Base-by-base conservation (phyloP, 2,113 vertebrate species). In the Cinclus mexicanus region DNA sequence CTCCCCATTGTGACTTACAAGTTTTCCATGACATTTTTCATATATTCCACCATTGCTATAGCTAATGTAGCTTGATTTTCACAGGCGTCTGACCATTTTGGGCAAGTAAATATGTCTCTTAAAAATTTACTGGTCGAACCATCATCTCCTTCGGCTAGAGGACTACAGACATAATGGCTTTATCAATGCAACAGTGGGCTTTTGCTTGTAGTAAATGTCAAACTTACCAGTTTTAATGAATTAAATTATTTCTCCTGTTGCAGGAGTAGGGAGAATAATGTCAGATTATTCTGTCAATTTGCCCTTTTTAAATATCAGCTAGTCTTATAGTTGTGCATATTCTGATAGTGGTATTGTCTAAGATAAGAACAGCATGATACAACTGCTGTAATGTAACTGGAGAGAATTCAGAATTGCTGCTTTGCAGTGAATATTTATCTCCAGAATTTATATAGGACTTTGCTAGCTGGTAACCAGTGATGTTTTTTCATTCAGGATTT, bases 201-300 rank as follows among this genome's bases (percentile, higher is more conserved):
- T 95, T 28, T 74, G 83, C 44, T 64, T 91, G 37, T 15, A 12
- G 53, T 95, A 80, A 65, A 90, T 94, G 95, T 96, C 69, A 94
- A 35, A 88, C 22, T 52, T n/a, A 28, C 22, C 2, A 3, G 25
- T 53, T 94, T 96, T 91, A 53, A 46, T 81, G 25, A 92, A 89
- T 89, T 86, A 88, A 93, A 90, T 77, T 84, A 26, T 64, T 94
- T 59, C 9, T 90, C 23, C 41, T 83, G 65, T 41, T 81, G 15
- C 26, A 39, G 37, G 53, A 57, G 4, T n/a, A 12, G 16, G 16
- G 19, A 53, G 41, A 65, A 46, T 52, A 52, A 75, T 25, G 47
- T 31, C 33, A 60, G 37, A 47, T 25, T 35, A 25, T 28, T 70
- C 28, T 60, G 68, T 47, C 33, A 68, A 8, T 71, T 67, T 78